Evolutionary conservation across 2,113 vertebrate species (phyloP).

Genomic region (Nerophis lumbriciformis): DNA sequence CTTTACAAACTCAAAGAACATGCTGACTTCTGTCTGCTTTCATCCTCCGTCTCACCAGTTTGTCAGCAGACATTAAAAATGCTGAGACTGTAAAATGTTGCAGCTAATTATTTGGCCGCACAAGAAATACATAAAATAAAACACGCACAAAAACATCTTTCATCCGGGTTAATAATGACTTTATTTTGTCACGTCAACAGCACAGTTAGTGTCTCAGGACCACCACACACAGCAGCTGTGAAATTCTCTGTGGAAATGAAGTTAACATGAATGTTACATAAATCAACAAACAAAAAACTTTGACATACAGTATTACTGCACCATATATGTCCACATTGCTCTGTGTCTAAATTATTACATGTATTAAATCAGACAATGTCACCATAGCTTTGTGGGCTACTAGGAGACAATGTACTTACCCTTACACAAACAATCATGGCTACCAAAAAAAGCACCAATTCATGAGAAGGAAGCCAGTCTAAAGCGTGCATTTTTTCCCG

Average conservation of each 20-base stretch:
- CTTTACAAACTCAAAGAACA: constrained; percentile 20
- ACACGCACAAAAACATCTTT: background rate
- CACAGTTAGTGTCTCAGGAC: constrained; percentile 41
- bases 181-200: constrained; percentile 61
- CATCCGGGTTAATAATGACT: constrained; percentile 43
- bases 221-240: constrained; percentile 29
- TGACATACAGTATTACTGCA: constrained; percentile 9
- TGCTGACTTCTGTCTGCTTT: constrained; percentile 26
- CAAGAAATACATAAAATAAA: no score
- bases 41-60: constrained; percentile 33
- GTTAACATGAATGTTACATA: constrained; percentile 6
- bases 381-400: constrained; percentile 4
- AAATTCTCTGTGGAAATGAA: constrained; percentile 29
- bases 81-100: constrained; percentile 19
- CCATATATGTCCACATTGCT: constrained; percentile 12
- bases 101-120: background rate
- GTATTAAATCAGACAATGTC: background rate
- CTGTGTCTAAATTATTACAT: constrained; percentile 21
- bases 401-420: constrained; percentile 20
- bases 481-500: constrained; percentile 33
- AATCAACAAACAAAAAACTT: constrained; percentile 11
- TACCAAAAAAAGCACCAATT: constrained; percentile 35
- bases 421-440: constrained; percentile 20
- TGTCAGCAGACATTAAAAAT: constrained; percentile 35
- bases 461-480: constrained; percentile 28